Percentiles rank a stretch among this genome's conserved stretches.
These are phyloP conservation scores for Lerista edwardsae DNA, from an alignment of 2,797 vertebrate species.

Conservation along the genomic window DNA sequence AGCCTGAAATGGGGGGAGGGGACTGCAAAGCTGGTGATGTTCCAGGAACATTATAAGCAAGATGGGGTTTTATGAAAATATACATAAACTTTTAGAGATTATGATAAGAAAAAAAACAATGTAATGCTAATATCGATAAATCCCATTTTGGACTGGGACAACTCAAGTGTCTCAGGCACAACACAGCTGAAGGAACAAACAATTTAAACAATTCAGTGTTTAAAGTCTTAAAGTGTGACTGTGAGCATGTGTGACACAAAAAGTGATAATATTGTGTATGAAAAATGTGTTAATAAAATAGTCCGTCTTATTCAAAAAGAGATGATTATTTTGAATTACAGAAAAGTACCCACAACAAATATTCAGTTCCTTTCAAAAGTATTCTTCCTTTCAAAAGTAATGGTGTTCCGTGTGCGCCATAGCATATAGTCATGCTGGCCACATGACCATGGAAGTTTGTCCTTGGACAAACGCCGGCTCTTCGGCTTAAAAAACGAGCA, in stretches of 20 bases:
- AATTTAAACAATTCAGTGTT: background rate
- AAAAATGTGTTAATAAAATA: too few relatives aligned
- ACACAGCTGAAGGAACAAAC: background rate
- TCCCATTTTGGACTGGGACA: background rate
- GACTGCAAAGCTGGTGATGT: background rate
- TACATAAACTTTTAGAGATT: background rate
- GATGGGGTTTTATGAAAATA: background rate
- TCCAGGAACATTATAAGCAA: background rate
- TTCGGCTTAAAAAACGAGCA: too few relatives aligned
- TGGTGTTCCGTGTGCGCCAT: too few relatives aligned
- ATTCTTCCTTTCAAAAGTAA: too few relatives aligned
- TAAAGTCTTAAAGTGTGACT: too few relatives aligned
- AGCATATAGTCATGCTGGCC: too few relatives aligned
- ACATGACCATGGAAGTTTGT: too few relatives aligned
- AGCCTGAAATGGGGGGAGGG: background rate
- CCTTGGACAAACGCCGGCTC: too few relatives aligned
- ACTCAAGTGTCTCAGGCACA: background rate
- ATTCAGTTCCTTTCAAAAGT: too few relatives aligned
- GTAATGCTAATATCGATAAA: background rate
- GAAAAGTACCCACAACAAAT: background rate
- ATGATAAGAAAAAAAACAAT: background rate
- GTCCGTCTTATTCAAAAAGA: background rate
- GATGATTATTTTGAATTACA: background rate
- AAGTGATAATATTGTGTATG: background rate
- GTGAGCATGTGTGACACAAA: background rate